phyloP scores from a whole-genome alignment of 2,797 vertebrate species.

The Poecile montanus region DNA sequence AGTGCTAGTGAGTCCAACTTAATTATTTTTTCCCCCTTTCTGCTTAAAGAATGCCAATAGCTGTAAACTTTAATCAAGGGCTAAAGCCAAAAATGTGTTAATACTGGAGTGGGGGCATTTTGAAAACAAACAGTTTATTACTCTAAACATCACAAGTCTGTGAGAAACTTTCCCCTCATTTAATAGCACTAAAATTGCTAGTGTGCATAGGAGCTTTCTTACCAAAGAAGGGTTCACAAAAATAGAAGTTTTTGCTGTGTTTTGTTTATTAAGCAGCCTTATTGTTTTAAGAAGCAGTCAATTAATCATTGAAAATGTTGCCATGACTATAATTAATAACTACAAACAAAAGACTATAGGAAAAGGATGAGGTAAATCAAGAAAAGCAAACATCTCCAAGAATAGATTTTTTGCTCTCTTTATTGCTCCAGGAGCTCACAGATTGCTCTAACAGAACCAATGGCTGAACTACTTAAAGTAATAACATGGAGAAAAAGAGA shows the following conservation, averaged over 20 bases:
- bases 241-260: neutral
- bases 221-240: neutral
- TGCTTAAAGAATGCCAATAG: neutral
- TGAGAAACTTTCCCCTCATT: neutral
- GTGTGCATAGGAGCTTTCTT: neutral
- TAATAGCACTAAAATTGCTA: neutral
- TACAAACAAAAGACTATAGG: slow-evolving; percentile 39
- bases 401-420: slow-evolving; percentile 56
- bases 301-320: slow-evolving; percentile 75
- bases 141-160: neutral
- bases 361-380: slow-evolving; percentile 52
- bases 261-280: slow-evolving; percentile 69
- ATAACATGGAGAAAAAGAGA: neutral
- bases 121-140: neutral
- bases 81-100: neutral
- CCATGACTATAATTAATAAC: slow-evolving; percentile 78
- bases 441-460: neutral
- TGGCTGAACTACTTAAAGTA: neutral
- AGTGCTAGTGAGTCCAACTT: neutral
- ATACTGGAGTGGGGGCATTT: neutral
- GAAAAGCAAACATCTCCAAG: slow-evolving; percentile 50
- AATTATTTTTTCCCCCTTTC: neutral
- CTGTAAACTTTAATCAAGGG: neutral
- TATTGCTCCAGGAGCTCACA: neutral
- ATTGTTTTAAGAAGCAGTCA: slow-evolving; percentile 73